phyloP scores from a whole-genome alignment of 2,797 vertebrate species.

The Lacerta bilineata region DNA sequence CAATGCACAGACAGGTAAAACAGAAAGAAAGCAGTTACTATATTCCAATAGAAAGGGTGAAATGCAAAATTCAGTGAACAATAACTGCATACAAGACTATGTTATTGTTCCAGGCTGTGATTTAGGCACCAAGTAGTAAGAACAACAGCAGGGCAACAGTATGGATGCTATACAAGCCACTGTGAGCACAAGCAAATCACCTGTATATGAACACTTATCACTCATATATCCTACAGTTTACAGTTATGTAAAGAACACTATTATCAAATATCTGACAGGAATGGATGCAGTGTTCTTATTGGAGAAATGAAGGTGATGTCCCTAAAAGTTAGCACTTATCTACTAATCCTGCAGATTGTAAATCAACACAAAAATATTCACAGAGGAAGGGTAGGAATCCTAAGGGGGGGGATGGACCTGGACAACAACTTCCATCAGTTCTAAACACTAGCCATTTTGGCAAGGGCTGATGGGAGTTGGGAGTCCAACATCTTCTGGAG shows the following conservation, averaged over 20 bases:
- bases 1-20: neutral
- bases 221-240: neutral
- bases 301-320: neutral
- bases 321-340: neutral
- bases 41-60: neutral
- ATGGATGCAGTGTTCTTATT: neutral
- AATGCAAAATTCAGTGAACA: slow-evolving; percentile 22
- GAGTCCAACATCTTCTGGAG: neutral
- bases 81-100: neutral
- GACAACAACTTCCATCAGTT: neutral
- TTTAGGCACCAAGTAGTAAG: neutral
- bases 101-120: neutral
- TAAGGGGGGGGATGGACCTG: neutral
- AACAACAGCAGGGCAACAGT: slow-evolving; percentile 21
- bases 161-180: slow-evolving; percentile 18
- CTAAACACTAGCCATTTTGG: neutral
- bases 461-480: neutral
- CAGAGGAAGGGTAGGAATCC: neutral
- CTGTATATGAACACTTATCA: neutral
- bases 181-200: neutral
- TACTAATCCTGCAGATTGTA: neutral
- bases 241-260: neutral
- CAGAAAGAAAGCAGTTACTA: neutral
- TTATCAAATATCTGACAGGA: neutral
- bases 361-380: slow-evolving; percentile 10